phyloP scores from a whole-genome alignment of 2,888 invertebrate genomes.

The Drosophila kokeensis region DNA sequence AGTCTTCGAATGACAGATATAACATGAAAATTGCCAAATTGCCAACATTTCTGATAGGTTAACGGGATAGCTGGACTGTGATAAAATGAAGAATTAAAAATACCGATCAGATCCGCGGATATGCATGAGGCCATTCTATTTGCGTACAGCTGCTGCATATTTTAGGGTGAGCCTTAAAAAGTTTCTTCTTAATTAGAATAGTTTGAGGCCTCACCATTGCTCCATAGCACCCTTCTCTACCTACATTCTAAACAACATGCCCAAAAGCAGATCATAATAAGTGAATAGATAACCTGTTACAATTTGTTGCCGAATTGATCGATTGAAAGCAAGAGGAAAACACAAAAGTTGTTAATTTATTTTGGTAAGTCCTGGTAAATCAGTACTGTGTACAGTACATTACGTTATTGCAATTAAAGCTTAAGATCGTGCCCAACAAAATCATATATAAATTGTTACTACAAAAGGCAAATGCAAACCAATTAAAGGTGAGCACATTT shows the following conservation, averaged over 20 bases:
- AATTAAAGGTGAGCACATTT: conserved; percentile 6
- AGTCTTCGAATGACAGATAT: background rate
- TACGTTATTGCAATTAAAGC: conserved; percentile 11
- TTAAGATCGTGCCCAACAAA: conserved; percentile 2
- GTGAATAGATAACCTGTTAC: background rate
- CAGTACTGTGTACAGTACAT: conserved; percentile 16
- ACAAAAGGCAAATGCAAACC: conserved; percentile 5
- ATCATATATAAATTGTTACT: background rate
- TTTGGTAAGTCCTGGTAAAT: conserved; percentile 11
- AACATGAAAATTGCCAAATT: background rate
- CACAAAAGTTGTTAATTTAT: background rate
- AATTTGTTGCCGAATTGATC: background rate
- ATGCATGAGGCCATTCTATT: background rate
- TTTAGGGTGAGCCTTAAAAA: background rate
- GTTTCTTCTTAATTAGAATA: background rate
- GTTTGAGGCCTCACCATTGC: background rate
- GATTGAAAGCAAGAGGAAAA: background rate
- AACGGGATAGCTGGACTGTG: background rate
- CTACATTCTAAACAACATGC: background rate
- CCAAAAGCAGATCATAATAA: background rate
- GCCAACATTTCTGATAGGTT: background rate
- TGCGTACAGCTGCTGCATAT: background rate
- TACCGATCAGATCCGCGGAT: background rate
- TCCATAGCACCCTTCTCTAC: background rate
- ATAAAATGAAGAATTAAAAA: background rate